Evolutionary conservation across 2,888 invertebrate species (phyloP).

Genomic region (Caenorhabditis virilis): DNA sequence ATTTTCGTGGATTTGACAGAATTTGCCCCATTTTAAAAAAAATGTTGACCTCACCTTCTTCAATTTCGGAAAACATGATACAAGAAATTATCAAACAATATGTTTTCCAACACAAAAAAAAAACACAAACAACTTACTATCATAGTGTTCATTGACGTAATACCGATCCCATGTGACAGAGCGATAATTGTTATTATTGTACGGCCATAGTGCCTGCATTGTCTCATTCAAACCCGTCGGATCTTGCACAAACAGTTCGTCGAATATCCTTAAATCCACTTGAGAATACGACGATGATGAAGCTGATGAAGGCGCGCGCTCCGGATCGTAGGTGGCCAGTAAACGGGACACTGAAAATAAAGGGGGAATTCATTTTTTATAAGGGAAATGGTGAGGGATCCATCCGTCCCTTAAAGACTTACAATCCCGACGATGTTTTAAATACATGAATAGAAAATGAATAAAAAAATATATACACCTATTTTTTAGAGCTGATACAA

Average conservation of each 20-base stretch:
- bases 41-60: not conserved
- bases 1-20: not conserved
- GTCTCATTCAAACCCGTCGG: not conserved
- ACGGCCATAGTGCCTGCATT: slow-evolving; percentile 54
- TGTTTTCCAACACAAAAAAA: not conserved
- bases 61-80: no score
- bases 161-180: slow-evolving; percentile 65
- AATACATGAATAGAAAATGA: no score
- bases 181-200: slow-evolving; percentile 51
- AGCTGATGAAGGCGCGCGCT: not conserved
- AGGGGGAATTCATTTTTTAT: no score
- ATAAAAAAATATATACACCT: no score
- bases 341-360: slow-evolving; percentile 1
- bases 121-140: slow-evolving; percentile 52
- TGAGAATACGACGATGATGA: no score
- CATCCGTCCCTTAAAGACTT: no score
- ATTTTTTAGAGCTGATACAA: no score
- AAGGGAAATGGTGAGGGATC: no score
- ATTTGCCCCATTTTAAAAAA: not conserved
- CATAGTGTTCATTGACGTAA: slow-evolving; percentile 57
- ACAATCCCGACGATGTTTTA: no score
- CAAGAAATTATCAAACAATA: no score
- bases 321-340: not conserved
- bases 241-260: not conserved
- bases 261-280: not conserved